Base-by-base conservation (phyloP, 1,140 invertebrate species). In the Luehdorfia chinensis region DNA sequence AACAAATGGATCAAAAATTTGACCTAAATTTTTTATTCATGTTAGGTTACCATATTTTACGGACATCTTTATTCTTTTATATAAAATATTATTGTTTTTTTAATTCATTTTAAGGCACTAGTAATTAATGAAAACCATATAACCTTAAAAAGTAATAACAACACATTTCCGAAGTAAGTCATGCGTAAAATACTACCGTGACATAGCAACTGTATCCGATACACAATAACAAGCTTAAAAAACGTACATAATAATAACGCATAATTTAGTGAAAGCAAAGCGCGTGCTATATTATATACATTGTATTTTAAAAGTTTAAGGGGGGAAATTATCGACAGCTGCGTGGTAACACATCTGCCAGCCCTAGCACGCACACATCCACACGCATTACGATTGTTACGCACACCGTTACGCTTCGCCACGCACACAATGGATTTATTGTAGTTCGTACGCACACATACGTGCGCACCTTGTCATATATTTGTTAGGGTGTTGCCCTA, bases 191-290 rank as follows among this genome's bases (percentile, higher is more conserved):
- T n/a, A n/a, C 31, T 49, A 52, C 47, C 34, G 37, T 56, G 53
- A 52, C 60, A 55, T 66, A 47, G 66, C 69, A 71, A 71, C 68
- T 76, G 66, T 64, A 73, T 59, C 58, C 50, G 65, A 54, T 65
- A 73, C 69, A 66, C 68, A 64, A 73, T 67, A 77, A 72, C 63
- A 68, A 70, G 25, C 50, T 55, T 59, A 54, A 72, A 68, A 62
- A 66, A 47, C 28, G 41, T 16, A 30, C 47, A 32, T 72, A 77
- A 80, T 77, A 84, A 79, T 81, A 84, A 74, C 70, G 70, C 50
- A 72, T 77, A 71, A 79, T 83, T 77, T 68, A 66, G 68, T 77
- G 66, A 81, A 84, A 84, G 77, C 63, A 64, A 49, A 60, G 58
- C 76, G 66, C 78, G 79, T 84, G 79, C 79, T 75, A 59, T 74